Percentiles rank a stretch among this genome's conserved stretches.
Conservation (phyloP, 1,140 invertebrate species). For the Micrasema minimum region DNA sequence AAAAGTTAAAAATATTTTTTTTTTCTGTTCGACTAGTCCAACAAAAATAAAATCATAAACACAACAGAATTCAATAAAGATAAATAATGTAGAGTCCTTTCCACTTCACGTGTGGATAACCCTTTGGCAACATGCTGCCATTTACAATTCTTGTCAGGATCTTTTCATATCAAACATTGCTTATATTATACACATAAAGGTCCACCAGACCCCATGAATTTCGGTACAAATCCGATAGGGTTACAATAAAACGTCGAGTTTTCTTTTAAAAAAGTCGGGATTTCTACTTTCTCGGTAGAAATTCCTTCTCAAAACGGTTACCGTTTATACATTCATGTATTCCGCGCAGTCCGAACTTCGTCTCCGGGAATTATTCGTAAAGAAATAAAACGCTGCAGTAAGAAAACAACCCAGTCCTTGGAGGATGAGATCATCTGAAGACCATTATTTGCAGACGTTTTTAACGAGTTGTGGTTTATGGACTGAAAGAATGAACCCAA, state of each 20-base stretch:
- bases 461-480: conserved; percentile 15
- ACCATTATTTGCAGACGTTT: conserved; percentile 26
- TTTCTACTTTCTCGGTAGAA: too few species aligned
- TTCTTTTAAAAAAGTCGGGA: conserved; percentile 6
- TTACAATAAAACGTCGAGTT: conserved; percentile 21
- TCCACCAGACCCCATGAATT: neutral
- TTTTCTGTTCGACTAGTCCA: too few species aligned
- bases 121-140: neutral
- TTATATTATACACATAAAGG: conserved; percentile 21
- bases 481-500: neutral
- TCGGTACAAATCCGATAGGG: conserved; percentile 6
- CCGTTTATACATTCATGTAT: conserved; percentile 24
- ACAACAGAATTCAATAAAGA: neutral
- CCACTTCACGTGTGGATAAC: neutral
- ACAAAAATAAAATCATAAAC: too few species aligned
- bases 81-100: neutral
- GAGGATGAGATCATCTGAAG: conserved; percentile 4
- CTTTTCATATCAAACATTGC: conserved; percentile 29
- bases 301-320: neutral
- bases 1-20: too few species aligned
- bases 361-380: neutral
- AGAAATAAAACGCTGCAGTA: conserved; percentile 23
- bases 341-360: conserved; percentile 4
- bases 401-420: conserved; percentile 2
- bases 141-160: conserved; percentile 23